phyloP scores from a whole-genome alignment of 2,113 vertebrate species.

The Limnothrissa miodon region DNA sequence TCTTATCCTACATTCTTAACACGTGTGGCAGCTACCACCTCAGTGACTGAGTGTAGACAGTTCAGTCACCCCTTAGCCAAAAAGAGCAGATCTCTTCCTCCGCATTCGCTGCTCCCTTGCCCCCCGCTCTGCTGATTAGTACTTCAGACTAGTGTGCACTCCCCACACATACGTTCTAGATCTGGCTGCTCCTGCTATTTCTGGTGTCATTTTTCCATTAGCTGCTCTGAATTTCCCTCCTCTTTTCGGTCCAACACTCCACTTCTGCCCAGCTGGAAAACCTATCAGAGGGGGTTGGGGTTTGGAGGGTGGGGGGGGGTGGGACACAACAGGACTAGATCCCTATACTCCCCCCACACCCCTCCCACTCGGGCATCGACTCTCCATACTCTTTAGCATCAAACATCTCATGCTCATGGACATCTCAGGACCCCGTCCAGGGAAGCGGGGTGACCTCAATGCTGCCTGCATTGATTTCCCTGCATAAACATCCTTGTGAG shows the following conservation, averaged over 20 bases:
- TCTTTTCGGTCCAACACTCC: slow-evolving; percentile 25
- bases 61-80: neutral
- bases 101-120: too few relatives aligned
- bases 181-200: slow-evolving; percentile 36
- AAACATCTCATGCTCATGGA: neutral
- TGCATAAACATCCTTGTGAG: slow-evolving; percentile 34
- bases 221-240: slow-evolving; percentile 38
- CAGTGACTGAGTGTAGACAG: neutral
- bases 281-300: slow-evolving; percentile 48
- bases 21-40: neutral
- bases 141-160: slow-evolving; percentile 46
- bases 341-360: neutral
- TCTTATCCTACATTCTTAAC: neutral
- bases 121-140: slow-evolving; percentile 45
- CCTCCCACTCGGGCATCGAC: too few relatives aligned
- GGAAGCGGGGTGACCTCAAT: neutral
- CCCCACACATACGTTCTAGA: slow-evolving; percentile 17
- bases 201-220: slow-evolving; percentile 49
- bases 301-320: too few relatives aligned
- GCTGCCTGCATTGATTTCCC: neutral
- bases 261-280: slow-evolving; percentile 65
- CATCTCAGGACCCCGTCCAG: neutral
- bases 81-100: neutral
- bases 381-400: neutral
- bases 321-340: neutral